These are phyloP conservation scores for Eupithecia pulchellata DNA, from an alignment of 2,888 invertebrate genomes.

Conservation along the genomic window DNA sequence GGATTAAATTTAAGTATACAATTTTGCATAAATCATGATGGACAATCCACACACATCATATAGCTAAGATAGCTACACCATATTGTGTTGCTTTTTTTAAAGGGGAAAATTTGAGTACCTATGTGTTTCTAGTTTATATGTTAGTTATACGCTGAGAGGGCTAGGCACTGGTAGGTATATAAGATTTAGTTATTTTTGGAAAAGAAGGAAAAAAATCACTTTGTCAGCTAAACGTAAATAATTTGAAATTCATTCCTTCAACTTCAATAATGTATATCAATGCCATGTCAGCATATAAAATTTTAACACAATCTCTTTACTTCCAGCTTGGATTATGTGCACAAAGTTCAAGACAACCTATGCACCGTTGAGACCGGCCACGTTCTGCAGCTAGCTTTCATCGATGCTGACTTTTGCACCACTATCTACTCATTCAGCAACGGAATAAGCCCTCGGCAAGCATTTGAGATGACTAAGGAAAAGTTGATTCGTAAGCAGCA, in stretches of 20 bases:
- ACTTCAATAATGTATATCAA: no score
- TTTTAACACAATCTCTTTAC: constrained; percentile 27
- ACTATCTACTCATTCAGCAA: constrained; percentile 78
- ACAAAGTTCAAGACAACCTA: constrained; percentile 73
- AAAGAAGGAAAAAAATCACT: no score
- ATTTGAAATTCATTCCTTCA: no score
- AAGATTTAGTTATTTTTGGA: no score
- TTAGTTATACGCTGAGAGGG: no score
- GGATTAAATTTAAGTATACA: background rate
- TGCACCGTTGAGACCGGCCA: constrained; percentile 78
- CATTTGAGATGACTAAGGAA: constrained; percentile 54
- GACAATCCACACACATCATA: background rate
- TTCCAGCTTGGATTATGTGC: constrained; percentile 67
- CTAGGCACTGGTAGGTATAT: no score
- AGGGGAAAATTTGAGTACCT: background rate
- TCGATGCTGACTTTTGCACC: constrained; percentile 76
- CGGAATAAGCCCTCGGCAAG: constrained; percentile 64
- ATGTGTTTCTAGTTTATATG: no score
- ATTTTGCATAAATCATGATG: background rate
- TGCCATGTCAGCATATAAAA: no score
- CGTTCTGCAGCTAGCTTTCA: constrained; percentile 72
- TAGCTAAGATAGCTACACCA: no score
- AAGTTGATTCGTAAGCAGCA: constrained; percentile 52
- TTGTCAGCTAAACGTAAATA: no score
- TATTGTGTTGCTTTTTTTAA: no score